phyloP scores from a whole-genome alignment of 2,888 invertebrate species.

The Epinotia bilunana region DNA sequence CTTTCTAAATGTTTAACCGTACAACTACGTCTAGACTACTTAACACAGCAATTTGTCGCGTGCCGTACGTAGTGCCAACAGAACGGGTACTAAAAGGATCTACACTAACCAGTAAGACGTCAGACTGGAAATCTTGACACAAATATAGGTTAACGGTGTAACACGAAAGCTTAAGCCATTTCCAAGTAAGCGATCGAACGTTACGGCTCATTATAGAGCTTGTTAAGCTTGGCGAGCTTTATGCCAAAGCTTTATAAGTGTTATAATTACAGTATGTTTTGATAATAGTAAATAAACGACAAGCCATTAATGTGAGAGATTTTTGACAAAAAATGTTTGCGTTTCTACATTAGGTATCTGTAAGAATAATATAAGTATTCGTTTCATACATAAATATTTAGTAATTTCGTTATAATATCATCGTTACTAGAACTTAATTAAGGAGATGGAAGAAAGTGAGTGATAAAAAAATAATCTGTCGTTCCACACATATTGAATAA shows the following conservation, averaged over 20 bases:
- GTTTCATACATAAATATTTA: too few relatives aligned
- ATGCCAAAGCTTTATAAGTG: slow-evolving; percentile 52
- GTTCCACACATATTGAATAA: too few relatives aligned
- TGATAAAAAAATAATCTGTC: too few relatives aligned
- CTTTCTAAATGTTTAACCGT: background rate
- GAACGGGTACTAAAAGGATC: background rate
- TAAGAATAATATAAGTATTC: too few relatives aligned
- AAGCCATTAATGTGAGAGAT: too few relatives aligned
- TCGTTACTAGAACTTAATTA: too few relatives aligned
- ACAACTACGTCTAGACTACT: slow-evolving; percentile 20
- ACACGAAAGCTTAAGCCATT: slow-evolving; percentile 74
- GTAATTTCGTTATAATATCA: too few relatives aligned
- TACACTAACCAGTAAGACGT: slow-evolving; percentile 12
- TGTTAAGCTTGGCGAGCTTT: slow-evolving; percentile 66
- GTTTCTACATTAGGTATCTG: too few relatives aligned
- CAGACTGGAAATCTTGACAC: slow-evolving; percentile 53
- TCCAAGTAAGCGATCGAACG: slow-evolving; percentile 74
- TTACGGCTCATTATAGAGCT: slow-evolving; percentile 77
- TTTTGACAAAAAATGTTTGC: too few relatives aligned
- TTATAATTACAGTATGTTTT: background rate
- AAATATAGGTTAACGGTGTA: slow-evolving; percentile 63
- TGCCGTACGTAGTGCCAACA: slow-evolving; percentile 12
- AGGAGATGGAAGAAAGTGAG: too few relatives aligned
- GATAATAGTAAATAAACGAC: too few relatives aligned
- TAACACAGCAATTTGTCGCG: slow-evolving; percentile 32